phyloP scores from a whole-genome alignment of 2,888 invertebrate genomes.

The Cephalotes varians region DNA sequence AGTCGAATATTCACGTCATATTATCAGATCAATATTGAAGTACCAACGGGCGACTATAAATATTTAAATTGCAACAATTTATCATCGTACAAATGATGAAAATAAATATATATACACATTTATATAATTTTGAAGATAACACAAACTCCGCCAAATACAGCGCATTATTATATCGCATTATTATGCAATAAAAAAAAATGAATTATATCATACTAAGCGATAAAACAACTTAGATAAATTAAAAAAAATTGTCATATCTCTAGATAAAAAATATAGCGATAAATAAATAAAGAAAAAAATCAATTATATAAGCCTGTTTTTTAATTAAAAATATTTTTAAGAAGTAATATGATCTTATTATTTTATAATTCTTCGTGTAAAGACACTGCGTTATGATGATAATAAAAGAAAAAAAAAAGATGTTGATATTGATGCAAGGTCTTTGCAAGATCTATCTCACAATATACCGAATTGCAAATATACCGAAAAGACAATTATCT shows the following conservation, averaged over 20 bases:
- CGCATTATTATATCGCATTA: not conserved
- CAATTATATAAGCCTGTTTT: not conserved
- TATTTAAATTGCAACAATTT: slow-evolving; percentile 18
- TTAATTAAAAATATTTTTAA: slow-evolving; percentile 2
- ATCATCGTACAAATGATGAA: not conserved
- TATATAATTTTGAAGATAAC: not conserved
- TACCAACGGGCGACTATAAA: not conserved
- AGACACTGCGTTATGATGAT: not conserved
- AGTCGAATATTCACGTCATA: not conserved
- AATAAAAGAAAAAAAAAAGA: too few relatives aligned
- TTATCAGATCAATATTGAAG: slow-evolving; percentile 16
- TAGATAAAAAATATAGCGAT: not conserved
- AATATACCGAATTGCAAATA: not conserved
- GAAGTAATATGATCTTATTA: not conserved
- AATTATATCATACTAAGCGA: not conserved
- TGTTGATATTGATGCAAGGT: not conserved
- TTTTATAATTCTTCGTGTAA: not conserved
- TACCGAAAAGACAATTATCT: slow-evolving; percentile 7
- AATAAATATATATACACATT: not conserved
- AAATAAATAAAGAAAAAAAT: slow-evolving; percentile 14
- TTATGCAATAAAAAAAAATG: not conserved
- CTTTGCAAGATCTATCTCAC: slow-evolving; percentile 6
- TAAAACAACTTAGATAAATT: not conserved
- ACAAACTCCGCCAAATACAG: not conserved
- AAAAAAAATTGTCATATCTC: not conserved